phyloP scores from a whole-genome alignment of 2,113 vertebrate genomes.

The Macaca nemestrina region DNA sequence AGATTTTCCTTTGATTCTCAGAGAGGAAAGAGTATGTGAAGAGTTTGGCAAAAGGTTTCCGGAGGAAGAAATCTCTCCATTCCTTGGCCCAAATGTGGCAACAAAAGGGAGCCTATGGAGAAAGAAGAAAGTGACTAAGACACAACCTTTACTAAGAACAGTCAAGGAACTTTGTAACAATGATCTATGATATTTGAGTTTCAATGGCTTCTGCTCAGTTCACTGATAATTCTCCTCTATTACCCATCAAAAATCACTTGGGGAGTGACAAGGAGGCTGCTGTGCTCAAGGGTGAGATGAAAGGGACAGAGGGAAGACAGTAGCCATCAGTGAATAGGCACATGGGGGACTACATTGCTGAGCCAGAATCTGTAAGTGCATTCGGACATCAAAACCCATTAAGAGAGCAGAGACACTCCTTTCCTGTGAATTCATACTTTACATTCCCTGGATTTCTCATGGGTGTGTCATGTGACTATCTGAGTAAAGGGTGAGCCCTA shows the following conservation, averaged over 20 bases:
- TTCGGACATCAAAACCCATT: accelerated
- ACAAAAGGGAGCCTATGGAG: accelerated
- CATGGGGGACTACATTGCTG: accelerated
- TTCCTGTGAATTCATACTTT: background rate
- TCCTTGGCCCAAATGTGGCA: accelerated
- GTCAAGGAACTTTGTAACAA: background rate
- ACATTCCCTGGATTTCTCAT: background rate
- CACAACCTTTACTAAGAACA: accelerated
- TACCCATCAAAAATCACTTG: background rate
- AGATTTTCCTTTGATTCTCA: background rate
- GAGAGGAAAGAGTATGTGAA: background rate
- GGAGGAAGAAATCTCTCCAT: background rate
- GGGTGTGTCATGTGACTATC: accelerated
- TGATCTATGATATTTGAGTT: accelerated
- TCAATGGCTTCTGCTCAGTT: too few species aligned
- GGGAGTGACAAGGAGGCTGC: background rate
- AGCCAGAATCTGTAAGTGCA: accelerated
- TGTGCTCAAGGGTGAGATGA: accelerated
- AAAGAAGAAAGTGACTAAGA: background rate
- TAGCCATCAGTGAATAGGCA: accelerated
- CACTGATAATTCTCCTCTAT: background rate
- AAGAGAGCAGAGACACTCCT: accelerated
- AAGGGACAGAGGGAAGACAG: too few species aligned
- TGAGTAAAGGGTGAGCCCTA: background rate
- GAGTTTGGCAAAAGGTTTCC: background rate